Base-by-base conservation (phyloP, 1,140 invertebrate species). In the Lutraria rhynchaena region DNA sequence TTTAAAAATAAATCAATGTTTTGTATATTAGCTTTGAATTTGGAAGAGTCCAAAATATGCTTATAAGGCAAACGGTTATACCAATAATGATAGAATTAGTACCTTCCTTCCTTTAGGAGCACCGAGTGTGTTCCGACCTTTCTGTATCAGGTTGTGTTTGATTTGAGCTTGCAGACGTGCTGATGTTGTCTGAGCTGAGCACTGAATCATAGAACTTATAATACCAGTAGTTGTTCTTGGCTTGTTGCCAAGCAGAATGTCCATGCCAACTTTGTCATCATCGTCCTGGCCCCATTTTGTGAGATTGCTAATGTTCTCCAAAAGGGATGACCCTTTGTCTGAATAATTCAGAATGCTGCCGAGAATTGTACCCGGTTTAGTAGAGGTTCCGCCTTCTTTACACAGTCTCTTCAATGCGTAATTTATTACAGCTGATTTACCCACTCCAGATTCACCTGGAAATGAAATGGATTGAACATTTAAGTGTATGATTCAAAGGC, bases 81-180 rank as follows among this genome's bases (percentile, higher is more conserved):
- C n/a, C n/a, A n/a, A n/a, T n/a, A n/a, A n/a, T n/a, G n/a, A n/a
- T n/a, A n/a, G n/a, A n/a, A n/a, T n/a, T n/a, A n/a, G n/a, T 41
- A 91, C 90, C 87, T 89, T 92, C 70, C 88, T 88, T 51, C 91
- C 91, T 61, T 89, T 89, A 29, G 91, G 91, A 44, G 90, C 91
- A 49, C 90, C 91, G 15, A 91, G 63, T 29, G 86, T 86, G 41
- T 91, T 88, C 41, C 87, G 88, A 41, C 90, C 86, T 69, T 92
- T 92, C 75, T 91, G 91, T 78, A 92, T 90, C 1, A 92, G 94
- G 27, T 93, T 91, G 80, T 88, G 85, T 49, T 88, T 89, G 49
- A 92, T 90, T 63, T 90, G 87, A 29, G 87, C 84, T 81, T 91
- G 88, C 1, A 91, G 84, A 31, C 90, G 81, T 9, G 88, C 84